These are phyloP conservation scores for Semnopithecus entellus DNA, from an alignment of 2,113 vertebrate genomes.

Conservation along the genomic window DNA sequence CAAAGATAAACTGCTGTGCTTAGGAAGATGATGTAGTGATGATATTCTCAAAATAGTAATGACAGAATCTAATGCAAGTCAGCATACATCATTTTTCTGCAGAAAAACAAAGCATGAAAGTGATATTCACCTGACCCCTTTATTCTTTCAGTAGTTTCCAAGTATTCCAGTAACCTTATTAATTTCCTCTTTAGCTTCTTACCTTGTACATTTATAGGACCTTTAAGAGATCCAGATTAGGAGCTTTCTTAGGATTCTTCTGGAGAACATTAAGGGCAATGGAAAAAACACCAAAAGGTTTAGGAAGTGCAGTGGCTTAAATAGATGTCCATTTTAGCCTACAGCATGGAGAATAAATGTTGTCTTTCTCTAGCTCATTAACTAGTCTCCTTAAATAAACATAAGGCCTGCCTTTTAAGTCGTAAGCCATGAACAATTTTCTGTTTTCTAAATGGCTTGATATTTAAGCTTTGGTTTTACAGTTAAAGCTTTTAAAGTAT, in stretches of 20 bases:
- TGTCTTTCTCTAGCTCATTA: neutral
- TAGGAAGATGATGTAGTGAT: neutral
- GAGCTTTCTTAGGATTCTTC: neutral
- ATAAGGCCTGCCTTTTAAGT: conserved; percentile 28
- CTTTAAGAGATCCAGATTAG: neutral
- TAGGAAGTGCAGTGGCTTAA: neutral
- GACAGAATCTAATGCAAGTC: neutral
- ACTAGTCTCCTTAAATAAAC: conserved; percentile 17
- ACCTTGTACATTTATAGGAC: neutral
- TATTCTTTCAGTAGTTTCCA: neutral
- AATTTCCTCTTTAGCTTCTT: neutral
- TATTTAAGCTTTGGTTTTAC: conserved; percentile 34
- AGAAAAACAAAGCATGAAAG: conserved; percentile 5
- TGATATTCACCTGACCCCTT: neutral
- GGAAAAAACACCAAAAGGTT: neutral
- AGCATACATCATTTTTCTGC: neutral
- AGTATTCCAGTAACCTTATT: neutral
- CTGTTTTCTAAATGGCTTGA: conserved; percentile 11
- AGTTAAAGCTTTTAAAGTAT: conserved; percentile 26
- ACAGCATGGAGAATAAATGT: neutral
- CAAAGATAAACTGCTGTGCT: neutral
- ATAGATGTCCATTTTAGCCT: conserved; percentile 8
- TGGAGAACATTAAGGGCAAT: neutral
- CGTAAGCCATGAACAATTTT: neutral
- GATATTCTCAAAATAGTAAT: neutral